Conservation (phyloP, 2,888 invertebrate species). For the Mamestra brassicae region DNA sequence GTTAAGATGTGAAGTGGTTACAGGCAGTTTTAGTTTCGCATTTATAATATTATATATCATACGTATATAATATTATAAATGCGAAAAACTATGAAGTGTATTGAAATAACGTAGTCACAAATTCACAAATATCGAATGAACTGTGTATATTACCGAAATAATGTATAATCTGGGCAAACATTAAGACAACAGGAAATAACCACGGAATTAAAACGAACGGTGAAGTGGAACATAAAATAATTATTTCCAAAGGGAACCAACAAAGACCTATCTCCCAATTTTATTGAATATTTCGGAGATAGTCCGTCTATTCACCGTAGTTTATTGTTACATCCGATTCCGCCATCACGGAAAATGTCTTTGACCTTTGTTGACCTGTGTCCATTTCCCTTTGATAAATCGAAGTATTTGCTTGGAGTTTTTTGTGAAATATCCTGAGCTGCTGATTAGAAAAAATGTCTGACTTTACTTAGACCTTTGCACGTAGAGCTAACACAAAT, state of each 20-base stretch:
- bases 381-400: slow-evolving; percentile 37
- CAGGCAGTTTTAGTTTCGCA: too few species aligned
- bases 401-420: too few species aligned
- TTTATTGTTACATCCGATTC: slow-evolving; percentile 41
- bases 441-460: too few species aligned
- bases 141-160: not conserved
- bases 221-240: not conserved
- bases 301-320: slow-evolving; percentile 43
- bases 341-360: slow-evolving; percentile 15
- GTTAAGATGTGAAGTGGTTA: too few species aligned
- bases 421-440: too few species aligned
- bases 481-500: slow-evolving; percentile 2
- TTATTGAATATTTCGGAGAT: slow-evolving; percentile 44
- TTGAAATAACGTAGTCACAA: too few species aligned
- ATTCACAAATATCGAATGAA: too few species aligned
- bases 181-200: slow-evolving; percentile 3
- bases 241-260: slow-evolving; percentile 33
- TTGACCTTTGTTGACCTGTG: slow-evolving; percentile 40
- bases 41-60: too few species aligned
- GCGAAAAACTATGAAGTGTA: too few species aligned
- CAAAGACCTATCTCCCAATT: slow-evolving; percentile 32
- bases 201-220: slow-evolving; percentile 1
- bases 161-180: not conserved
- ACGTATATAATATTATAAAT: too few species aligned
- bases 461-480: too few species aligned